phyloP scores from a whole-genome alignment of 2,888 invertebrate species.

The Lithophane leautieri region DNA sequence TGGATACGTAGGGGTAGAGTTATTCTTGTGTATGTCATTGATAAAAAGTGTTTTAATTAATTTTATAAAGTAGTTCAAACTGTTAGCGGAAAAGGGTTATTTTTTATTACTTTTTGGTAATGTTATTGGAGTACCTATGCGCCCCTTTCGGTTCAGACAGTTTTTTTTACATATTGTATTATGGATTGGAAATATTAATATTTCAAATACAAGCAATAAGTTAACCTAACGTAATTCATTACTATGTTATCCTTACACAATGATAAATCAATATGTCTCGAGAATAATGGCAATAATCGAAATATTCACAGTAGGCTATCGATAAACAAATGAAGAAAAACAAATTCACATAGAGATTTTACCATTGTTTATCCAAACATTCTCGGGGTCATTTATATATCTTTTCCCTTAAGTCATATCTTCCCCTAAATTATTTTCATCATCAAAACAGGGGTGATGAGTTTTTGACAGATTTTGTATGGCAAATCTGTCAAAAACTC shows the following conservation, averaged over 20 bases:
- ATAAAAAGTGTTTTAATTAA: slow-evolving; percentile 28
- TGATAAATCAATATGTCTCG: no score
- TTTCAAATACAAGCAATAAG: no score
- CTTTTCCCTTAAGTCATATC: not conserved
- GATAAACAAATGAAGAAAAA: not conserved
- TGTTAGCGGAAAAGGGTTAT: not conserved
- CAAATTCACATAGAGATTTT: not conserved
- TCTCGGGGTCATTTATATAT: not conserved
- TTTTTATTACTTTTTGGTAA: not conserved
- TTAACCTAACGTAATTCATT: no score
- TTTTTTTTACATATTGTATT: no score
- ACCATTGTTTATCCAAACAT: not conserved
- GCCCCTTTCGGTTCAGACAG: no score
- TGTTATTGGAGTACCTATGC: no score
- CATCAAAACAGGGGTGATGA: no score
- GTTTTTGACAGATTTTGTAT: no score
- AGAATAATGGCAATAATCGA: no score
- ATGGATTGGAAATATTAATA: no score
- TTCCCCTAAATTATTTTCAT: not conserved
- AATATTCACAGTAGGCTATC: not conserved
- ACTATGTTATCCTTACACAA: no score
- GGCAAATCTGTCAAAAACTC: no score
- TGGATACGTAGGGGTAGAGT: not conserved
- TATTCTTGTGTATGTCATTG: slow-evolving; percentile 55
- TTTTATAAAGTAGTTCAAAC: slow-evolving; percentile 1